A percentile compares a stretch with the other conserved stretches of the same genome.
Conservation (phyloP, 2,113 vertebrate genomes). For the Hirundichthys speculiger region DNA sequence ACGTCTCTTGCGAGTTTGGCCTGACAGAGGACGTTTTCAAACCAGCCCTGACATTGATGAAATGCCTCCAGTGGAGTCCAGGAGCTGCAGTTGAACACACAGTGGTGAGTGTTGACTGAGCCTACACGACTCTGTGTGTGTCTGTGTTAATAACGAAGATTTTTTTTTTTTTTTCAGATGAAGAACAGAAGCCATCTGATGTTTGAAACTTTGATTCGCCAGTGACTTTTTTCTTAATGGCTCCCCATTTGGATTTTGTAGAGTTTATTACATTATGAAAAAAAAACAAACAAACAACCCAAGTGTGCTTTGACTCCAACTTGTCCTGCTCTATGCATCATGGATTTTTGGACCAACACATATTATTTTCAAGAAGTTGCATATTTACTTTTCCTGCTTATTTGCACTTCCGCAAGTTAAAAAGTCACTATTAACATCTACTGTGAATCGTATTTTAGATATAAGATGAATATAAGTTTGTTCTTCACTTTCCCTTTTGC, state of each 20-base stretch:
- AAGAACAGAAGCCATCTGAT: slow-evolving; percentile 47
- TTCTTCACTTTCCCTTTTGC: too few relatives aligned
- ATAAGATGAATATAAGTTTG: too few relatives aligned
- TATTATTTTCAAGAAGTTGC: too few relatives aligned
- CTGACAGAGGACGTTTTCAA: slow-evolving; percentile 66
- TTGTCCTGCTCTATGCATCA: too few relatives aligned
- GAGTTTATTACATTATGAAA: too few relatives aligned
- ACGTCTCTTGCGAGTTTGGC: slow-evolving; percentile 46
- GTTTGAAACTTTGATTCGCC: slow-evolving; percentile 28
- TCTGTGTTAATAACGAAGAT: slow-evolving; percentile 41
- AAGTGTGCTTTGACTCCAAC: too few relatives aligned
- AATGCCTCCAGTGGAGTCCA: slow-evolving; percentile 54
- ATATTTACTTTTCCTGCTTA: too few relatives aligned
- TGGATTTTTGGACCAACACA: too few relatives aligned
- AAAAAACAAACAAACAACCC: too few relatives aligned
- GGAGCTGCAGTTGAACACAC: slow-evolving; percentile 59
- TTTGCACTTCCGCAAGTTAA: too few relatives aligned
- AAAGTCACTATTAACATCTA: too few relatives aligned
- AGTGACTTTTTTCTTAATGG: slow-evolving; percentile 8
- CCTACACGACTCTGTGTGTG: slow-evolving; percentile 42
- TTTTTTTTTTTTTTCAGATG: background rate
- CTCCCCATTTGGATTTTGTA: background rate
- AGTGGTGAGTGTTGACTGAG: slow-evolving; percentile 61
- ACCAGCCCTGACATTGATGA: slow-evolving; percentile 60
- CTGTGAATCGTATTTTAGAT: too few relatives aligned